Base-by-base conservation (phyloP, 2,888 invertebrate genomes). In the Yponomeuta sedellus region DNA sequence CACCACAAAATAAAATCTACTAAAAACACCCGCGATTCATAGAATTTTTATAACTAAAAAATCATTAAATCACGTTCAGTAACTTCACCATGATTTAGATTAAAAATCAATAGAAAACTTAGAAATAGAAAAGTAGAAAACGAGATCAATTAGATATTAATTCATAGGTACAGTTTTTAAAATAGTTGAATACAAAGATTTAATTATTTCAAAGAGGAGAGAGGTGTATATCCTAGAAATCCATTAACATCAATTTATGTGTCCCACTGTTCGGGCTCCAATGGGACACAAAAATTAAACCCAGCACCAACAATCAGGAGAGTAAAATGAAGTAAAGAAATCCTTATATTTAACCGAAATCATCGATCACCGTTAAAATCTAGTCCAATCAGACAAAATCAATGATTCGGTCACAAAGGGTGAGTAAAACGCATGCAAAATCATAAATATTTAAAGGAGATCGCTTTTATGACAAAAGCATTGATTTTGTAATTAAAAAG, bases 41-140 rank as follows among this genome's bases (percentile, higher is more conserved):
- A 78, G 86, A 84, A 76, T 86, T 90, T 89, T 89, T 86, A 75
- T 74, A 8, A 10, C 34, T 81, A 87, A 89, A 68, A 90, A 87
- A 82, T 75, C 87, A 84, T 80, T 78, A 73, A 89, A 87, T 77
- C 80, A 77, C 82, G 87, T 85, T 77, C 87, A 68, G 68, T 68
- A 57, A 12, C 22, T 1, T 3, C 11, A 1, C 20, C 25, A n/a
- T 3, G 3, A 64, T 44, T 64, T 10, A 52, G 20, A 39, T 25
- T 64, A 64, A 6, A 64, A 22, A 20, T 64, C 16, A 64, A 22
- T 40, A 64, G 6, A 8, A 40, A 52, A 62, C 16, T 20, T 59
- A 19, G 4, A 59, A 25, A 59, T 59, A 19, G 4, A 59, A 25
- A 59, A 25, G 25, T 1, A 59, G 59, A 59, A 59, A 59, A 59